Conservation (phyloP, 1,140 invertebrate species). For the Bactericera cockerelli region DNA sequence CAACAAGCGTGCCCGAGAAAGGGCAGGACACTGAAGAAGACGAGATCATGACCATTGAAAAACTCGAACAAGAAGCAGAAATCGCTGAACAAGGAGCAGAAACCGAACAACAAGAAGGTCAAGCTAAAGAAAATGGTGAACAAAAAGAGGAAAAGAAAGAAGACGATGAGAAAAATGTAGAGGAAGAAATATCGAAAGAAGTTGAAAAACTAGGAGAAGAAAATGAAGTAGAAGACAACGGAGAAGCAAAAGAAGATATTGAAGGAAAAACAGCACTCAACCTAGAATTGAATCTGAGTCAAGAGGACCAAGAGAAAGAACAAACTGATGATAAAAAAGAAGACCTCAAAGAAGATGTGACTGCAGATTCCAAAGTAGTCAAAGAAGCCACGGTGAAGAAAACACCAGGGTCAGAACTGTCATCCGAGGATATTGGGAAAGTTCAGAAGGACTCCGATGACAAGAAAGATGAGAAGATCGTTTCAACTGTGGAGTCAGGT, state of each 20-base stretch:
- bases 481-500: constrained; percentile 3
- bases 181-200: constrained; percentile 23
- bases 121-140: constrained; percentile 43
- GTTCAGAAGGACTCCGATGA: background rate
- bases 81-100: constrained; percentile 13
- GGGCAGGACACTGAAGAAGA: constrained; percentile 21
- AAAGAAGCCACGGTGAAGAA: too few relatives aligned
- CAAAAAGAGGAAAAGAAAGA: constrained; percentile 29
- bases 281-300: background rate
- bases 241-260: constrained; percentile 29
- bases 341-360: constrained; percentile 25
- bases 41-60: constrained; percentile 23
- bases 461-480: background rate
- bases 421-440: background rate
- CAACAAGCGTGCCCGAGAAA: background rate
- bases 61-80: constrained; percentile 21
- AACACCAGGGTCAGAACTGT: background rate
- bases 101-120: too few relatives aligned
- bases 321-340: constrained; percentile 25
- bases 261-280: constrained; percentile 21
- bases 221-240: too few relatives aligned
- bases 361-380: too few relatives aligned
- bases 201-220: too few relatives aligned
- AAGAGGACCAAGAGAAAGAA: constrained; percentile 24
- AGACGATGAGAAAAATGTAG: background rate